Percentiles rank a stretch among this genome's conserved stretches.
Conservation (phyloP, 2,888 invertebrate genomes). For the Caenorhabditis doughertyi region DNA sequence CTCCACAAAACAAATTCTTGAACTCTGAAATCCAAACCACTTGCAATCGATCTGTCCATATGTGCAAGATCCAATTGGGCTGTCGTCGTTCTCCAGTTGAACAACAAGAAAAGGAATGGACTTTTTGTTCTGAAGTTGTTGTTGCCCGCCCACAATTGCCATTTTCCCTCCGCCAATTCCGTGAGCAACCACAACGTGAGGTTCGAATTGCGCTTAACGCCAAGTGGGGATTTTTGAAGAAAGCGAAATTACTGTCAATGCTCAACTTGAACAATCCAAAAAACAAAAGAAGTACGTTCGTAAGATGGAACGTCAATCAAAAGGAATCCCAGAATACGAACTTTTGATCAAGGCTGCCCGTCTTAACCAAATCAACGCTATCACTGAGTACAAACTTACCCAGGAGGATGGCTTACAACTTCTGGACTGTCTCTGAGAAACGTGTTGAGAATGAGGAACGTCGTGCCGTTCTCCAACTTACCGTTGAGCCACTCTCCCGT, state of each 20-base stretch:
- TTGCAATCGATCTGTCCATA: constrained; percentile 45
- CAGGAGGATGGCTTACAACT: constrained; percentile 64
- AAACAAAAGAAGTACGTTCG: constrained; percentile 53
- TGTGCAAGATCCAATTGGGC: constrained; percentile 41
- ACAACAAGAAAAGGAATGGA: constrained; percentile 70
- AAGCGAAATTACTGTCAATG: constrained; percentile 61
- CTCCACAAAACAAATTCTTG: constrained; percentile 23
- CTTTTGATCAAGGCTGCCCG: constrained; percentile 62
- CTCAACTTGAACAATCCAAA: constrained; percentile 66
- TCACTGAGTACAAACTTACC: constrained; percentile 69
- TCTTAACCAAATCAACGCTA: constrained; percentile 69
- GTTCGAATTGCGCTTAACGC: constrained; percentile 54
- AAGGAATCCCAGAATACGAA: constrained; percentile 60
- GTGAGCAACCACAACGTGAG: constrained; percentile 71
- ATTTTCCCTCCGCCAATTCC: constrained; percentile 62
- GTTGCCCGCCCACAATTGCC: constrained; percentile 67
- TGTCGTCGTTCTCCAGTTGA: constrained; percentile 52
- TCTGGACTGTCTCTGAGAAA: constrained; percentile 59
- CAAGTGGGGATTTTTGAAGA: constrained; percentile 69
- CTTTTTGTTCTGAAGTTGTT: constrained; percentile 62
- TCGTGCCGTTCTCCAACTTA: constrained; percentile 63
- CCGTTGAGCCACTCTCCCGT: constrained; percentile 77
- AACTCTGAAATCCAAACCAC: constrained; percentile 47
- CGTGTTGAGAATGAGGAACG: constrained; percentile 43
- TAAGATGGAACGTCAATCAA: constrained; percentile 43